Evolutionary conservation across 2,113 vertebrate genomes (phyloP), one percentile per base, ranked within the genome.

Genomic region (Naja naja): DNA sequence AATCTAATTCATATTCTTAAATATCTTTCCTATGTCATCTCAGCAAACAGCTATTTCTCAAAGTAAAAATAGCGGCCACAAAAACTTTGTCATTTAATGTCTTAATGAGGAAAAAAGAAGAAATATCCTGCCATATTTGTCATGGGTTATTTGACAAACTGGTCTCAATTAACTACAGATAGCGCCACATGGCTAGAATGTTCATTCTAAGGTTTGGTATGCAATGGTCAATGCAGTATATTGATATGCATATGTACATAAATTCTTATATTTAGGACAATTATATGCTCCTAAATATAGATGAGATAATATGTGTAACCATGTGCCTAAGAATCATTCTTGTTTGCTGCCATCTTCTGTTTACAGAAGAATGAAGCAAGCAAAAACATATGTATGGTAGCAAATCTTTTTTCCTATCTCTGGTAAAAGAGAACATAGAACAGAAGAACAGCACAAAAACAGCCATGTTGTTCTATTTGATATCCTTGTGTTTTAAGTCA

Each of bases 311-410:
- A 39, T 25, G 27, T 20, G 49, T 30, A 56, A 47, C 34, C 9
- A 49, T 91, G 45, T 23, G 53, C 91, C 25, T 27, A n/a, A 64
- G 23, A 27, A 52, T 88, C n/a, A 87, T 92, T 90, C 74, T 88
- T 92, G 47, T 92, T 92, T 87, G 85, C 55, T 88, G 55, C 91
- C 91, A 92, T 52, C 55, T 92, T 92, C 56, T 92, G 91, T 52
- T 64, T 92, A 60, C 52, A 64, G 12, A 88, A 49, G 5, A 92
- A 69, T 20, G 18, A 52, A 69, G 55, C 85, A 92, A 85, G 85
- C 56, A 92, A 34, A 64, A 64, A 53, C 25, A 16, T 87, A 39
- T 64, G 23, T 18, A 52, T 3, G 52, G 1, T 16, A 53, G n/a
- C 27, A 55, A 55, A 34, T 64, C 5, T 49, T n/a, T 49, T 7